A percentile compares a stretch with the other conserved stretches of the same genome.
Conservation (phyloP, 1,140 invertebrate species). For the Prorops nasuta region DNA sequence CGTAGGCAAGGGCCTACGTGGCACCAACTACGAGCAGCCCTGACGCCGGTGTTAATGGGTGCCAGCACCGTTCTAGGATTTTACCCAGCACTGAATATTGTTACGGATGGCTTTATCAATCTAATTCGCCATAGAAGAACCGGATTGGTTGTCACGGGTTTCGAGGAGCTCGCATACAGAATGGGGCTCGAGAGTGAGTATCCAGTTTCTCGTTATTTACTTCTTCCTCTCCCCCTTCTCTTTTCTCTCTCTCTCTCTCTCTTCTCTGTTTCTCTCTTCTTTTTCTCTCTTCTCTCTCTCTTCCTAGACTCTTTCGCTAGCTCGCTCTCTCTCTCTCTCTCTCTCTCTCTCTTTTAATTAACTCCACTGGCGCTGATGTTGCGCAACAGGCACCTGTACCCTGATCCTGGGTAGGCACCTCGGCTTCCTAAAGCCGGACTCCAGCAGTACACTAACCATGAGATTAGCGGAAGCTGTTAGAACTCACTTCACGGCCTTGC, state of each 20-base stretch:
- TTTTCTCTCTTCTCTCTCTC: neutral
- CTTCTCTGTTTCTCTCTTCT: neutral
- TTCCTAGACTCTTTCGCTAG: neutral
- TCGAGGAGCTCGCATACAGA: conserved; percentile 72
- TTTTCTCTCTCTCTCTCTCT: conserved; percentile 6
- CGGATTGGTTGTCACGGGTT: conserved; percentile 52
- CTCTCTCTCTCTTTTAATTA: neutral
- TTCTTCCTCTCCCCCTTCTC: conserved; percentile 1
- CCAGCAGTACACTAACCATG: conserved; percentile 47
- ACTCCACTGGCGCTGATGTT: neutral
- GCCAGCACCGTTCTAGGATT: conserved; percentile 75
- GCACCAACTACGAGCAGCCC: conserved; percentile 69
- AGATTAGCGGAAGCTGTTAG: conserved; percentile 70
- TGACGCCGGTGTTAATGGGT: conserved; percentile 77
- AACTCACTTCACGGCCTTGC: conserved; percentile 70
- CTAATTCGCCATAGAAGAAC: conserved; percentile 60
- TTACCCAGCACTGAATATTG: conserved; percentile 72
- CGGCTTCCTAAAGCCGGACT: conserved; percentile 70
- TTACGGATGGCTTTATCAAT: conserved; percentile 77
- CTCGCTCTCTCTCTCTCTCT: neutral
- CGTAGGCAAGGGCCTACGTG: conserved; percentile 77
- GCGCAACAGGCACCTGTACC: conserved; percentile 65
- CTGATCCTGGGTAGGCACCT: conserved; percentile 75
- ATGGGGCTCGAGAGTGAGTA: conserved; percentile 77
- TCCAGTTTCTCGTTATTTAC: conserved; percentile 6